Percentiles rank a stretch among this genome's conserved stretches.
Conservation (phyloP, 2,888 invertebrate genomes). For the Linnaemya vulpina region DNA sequence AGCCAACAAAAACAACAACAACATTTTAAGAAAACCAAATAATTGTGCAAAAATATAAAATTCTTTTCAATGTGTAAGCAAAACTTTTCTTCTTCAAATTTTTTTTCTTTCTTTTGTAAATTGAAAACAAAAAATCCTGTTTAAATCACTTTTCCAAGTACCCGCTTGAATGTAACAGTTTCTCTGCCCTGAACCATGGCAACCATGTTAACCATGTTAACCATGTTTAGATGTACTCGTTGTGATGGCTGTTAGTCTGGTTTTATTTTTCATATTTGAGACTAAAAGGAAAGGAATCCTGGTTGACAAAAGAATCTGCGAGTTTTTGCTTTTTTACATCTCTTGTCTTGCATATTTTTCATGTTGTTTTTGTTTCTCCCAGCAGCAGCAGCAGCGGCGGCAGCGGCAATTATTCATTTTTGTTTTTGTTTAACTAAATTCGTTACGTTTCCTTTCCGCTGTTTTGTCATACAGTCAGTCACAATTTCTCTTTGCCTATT, state of each 20-base stretch:
- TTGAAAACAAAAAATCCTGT: not conserved
- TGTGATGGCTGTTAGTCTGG: constrained; percentile 9
- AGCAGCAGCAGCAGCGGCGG: not conserved
- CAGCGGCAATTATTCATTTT: constrained; percentile 48
- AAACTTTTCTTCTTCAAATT: too few relatives aligned
- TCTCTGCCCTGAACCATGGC: constrained; percentile 42
- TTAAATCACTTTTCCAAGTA: constrained; percentile 15
- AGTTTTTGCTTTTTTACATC: not conserved
- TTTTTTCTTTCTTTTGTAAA: too few relatives aligned
- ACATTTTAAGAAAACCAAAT: not conserved
- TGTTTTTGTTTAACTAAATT: constrained; percentile 42
- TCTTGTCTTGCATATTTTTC: not conserved
- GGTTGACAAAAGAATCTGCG: constrained; percentile 19
- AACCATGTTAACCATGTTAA: constrained; percentile 54
- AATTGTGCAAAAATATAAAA: not conserved
- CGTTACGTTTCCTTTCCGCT: constrained; percentile 11
- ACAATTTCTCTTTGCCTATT: not conserved
- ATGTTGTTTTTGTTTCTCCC: not conserved
- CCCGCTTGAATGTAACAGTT: not conserved
- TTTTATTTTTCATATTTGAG: constrained; percentile 5
- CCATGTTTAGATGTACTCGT: constrained; percentile 6
- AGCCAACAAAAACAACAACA: not conserved
- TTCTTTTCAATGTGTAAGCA: too few relatives aligned
- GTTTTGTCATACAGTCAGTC: not conserved
- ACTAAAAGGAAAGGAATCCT: not conserved